Base-by-base conservation (phyloP, 2,888 invertebrate genomes). In the Hermodice carunculata region DNA sequence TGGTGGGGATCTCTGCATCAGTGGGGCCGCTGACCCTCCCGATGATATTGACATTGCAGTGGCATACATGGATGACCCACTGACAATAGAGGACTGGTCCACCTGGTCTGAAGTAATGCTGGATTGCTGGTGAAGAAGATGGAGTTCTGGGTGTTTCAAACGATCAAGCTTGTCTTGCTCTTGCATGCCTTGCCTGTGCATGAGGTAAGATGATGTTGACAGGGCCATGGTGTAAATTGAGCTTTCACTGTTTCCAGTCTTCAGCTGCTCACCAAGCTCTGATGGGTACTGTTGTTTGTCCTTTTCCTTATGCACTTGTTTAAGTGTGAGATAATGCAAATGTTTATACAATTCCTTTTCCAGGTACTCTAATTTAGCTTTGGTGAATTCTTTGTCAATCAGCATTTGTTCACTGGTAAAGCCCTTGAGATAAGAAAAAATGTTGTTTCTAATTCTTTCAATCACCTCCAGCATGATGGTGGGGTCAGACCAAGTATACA, bases 311-410 rank as follows among this genome's bases (percentile, higher is more conserved):
- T 68, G 66, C 1, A 69, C 63, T 34, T 65, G 68, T 14, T 48
- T 67, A 29, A 65, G 57, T 11, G 69, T 67, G 24, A 73, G 58
- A 46, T 73, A 69, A 32, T 67, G 67, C 22, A 73, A 59, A 51
- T 73, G 71, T 22, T 61, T 57, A 57, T 71, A 66, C 8, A 74
- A 63, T 51, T 74, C 74, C 48, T 68, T 67, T 51, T 72, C 72
- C 17, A 66, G 37, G 28, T 61, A 67, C 48, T 74, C 74, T 51
- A 74, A 43, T 49, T 69, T 71, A 11, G 71, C 71, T 56, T 71
- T 70, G 17, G 69, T 73, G 37, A 71, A 67, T 37, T 73, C 71
- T 26, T 69, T 64, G 44, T 73, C 70, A 4, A 71, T 29, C 19
- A 70, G 66, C 31, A 71, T 67, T 37, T 73, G 69, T 46, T 71